These are phyloP conservation scores for Gisinianus flammeolus DNA, from an alignment of 2,888 invertebrate genomes.

Conservation along the genomic window DNA sequence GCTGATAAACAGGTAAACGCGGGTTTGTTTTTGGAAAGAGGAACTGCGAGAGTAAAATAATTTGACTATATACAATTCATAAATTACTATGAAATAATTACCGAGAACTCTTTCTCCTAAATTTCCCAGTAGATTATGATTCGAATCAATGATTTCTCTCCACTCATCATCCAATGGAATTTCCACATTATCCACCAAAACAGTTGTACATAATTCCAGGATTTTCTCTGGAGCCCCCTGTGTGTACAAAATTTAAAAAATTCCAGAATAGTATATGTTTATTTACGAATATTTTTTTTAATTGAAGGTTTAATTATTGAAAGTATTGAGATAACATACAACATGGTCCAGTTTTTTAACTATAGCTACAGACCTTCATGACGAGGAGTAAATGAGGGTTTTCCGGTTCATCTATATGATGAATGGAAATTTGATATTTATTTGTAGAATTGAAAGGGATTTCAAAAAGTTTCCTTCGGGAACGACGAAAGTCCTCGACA, in stretches of 20 bases:
- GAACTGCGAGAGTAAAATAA: constrained; percentile 37
- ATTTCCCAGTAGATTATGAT: constrained; percentile 80
- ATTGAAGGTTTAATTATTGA: background rate
- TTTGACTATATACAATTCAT: background rate
- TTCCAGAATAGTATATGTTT: too few relatives aligned
- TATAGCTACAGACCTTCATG: constrained; percentile 44
- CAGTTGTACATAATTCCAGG: constrained; percentile 70
- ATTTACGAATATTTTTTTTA: too few relatives aligned
- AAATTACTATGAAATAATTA: constrained; percentile 20
- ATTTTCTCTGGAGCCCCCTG: constrained; percentile 75
- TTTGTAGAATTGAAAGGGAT: constrained; percentile 56
- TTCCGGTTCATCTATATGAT: constrained; percentile 59
- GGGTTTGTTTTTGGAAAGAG: too few relatives aligned
- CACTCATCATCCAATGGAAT: constrained; percentile 65
- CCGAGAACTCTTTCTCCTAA: constrained; percentile 83
- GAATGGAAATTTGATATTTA: constrained; percentile 54
- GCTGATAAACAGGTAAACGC: too few relatives aligned
- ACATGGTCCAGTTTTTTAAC: background rate
- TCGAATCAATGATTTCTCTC: constrained; percentile 68
- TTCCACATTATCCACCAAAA: constrained; percentile 66
- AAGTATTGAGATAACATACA: too few relatives aligned
- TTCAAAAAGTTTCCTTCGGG: constrained; percentile 53
- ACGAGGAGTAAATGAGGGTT: constrained; percentile 48
- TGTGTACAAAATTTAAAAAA: background rate
- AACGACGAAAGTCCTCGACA: constrained; percentile 49